A percentile compares a stretch with the other conserved stretches of the same genome.
phyloP scores from a whole-genome alignment of 2,113 vertebrate species.

The Lates calcarifer region DNA sequence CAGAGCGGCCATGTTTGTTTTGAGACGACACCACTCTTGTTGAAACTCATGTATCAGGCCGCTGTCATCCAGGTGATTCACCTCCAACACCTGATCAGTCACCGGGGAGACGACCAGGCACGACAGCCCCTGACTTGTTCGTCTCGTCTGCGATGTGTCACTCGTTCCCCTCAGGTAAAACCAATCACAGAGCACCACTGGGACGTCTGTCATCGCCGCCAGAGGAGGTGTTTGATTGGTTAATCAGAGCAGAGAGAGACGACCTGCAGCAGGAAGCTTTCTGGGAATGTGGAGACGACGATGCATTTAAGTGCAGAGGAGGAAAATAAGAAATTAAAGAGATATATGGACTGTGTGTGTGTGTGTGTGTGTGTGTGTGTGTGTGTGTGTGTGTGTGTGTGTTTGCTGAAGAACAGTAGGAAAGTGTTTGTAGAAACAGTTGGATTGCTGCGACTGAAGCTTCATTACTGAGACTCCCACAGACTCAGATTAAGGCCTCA shows the following conservation, averaged over 20 bases:
- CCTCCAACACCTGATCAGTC: background rate
- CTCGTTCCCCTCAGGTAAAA: background rate
- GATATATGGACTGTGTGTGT: background rate
- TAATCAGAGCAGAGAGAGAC: background rate
- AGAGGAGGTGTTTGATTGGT: background rate
- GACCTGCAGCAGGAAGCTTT: background rate
- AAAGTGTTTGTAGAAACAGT: background rate
- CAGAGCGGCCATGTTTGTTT: too few relatives aligned
- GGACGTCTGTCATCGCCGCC: background rate
- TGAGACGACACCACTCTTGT: too few relatives aligned
- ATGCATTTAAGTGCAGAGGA: background rate
- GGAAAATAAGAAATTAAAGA: background rate
- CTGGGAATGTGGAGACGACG: background rate
- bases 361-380: too few relatives aligned
- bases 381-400: background rate
- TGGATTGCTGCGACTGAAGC: background rate
- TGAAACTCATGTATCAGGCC: too few relatives aligned
- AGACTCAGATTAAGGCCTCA: background rate
- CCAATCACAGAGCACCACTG: background rate
- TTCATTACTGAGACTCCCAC: slow-evolving; percentile 40
- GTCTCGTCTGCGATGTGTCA: background rate
- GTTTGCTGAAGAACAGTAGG: slow-evolving; percentile 24
- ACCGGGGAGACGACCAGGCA: background rate
- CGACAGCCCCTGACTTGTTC: background rate
- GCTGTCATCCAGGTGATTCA: background rate